Evolutionary conservation across 2,113 vertebrate species (phyloP).

Genomic region (Pardalotus punctatus): DNA sequence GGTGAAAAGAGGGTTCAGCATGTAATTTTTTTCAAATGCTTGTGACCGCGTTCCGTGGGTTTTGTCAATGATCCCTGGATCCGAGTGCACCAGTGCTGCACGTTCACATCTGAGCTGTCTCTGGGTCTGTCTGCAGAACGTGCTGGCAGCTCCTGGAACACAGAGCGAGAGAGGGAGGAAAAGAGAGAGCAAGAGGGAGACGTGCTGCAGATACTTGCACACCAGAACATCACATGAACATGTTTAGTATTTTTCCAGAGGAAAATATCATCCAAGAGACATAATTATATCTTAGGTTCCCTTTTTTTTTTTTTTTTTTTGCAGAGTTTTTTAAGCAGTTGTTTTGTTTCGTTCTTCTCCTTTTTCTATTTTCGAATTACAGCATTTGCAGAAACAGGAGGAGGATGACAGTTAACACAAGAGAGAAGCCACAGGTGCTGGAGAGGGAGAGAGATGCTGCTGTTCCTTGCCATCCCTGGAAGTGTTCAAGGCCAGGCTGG

Average conservation of each 20-base stretch:
- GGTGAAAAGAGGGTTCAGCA: not conserved
- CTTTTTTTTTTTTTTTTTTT: not conserved
- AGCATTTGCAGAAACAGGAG: constrained; percentile 15
- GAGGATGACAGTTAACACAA: not conserved
- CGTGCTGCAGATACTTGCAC: not conserved
- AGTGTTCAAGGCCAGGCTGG: not conserved
- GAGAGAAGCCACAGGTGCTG: not conserved
- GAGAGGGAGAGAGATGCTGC: not conserved
- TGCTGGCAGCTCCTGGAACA: not conserved
- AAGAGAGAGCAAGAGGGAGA: not conserved
- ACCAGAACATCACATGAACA: not conserved
- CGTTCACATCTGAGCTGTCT: not conserved
- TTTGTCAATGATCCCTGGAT: not conserved
- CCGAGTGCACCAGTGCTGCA: not conserved
- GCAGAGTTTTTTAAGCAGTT: not conserved
- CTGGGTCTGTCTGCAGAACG: not conserved
- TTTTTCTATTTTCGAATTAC: constrained; percentile 52
- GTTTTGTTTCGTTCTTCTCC: constrained; percentile 47
- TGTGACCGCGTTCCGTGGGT: not conserved
- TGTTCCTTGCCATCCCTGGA: not conserved
- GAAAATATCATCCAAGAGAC: constrained; percentile 31
- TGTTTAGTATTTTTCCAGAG: constrained; percentile 45
- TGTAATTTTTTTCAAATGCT: too few species aligned
- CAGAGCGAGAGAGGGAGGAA: not conserved
- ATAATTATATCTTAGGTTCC: constrained; percentile 55